These are phyloP conservation scores for Aphelocoma californica DNA, from an alignment of 2,797 vertebrate genomes.

Conservation along the genomic window DNA sequence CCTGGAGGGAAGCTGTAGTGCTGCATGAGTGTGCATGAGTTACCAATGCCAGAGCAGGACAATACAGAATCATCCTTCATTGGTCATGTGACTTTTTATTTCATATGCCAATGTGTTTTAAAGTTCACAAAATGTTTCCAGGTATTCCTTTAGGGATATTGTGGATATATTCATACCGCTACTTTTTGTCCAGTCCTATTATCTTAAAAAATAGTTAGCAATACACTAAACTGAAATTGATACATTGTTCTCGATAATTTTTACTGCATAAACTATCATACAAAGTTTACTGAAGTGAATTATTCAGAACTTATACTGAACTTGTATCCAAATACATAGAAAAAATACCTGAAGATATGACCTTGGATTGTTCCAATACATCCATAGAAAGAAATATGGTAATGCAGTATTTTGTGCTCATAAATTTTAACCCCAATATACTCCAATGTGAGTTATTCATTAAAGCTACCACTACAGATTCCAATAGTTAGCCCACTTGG, in stretches of 20 bases:
- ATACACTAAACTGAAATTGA: not conserved
- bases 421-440: not conserved
- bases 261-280: not conserved
- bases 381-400: not conserved
- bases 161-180: not conserved
- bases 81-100: not conserved
- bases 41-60: not conserved
- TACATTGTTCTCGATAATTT: not conserved
- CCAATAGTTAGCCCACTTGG: not conserved
- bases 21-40: rapidly evolving
- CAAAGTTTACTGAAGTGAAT: not conserved
- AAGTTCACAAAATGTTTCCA: not conserved
- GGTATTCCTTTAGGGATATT: not conserved
- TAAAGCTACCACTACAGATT: not conserved
- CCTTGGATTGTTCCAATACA: not conserved
- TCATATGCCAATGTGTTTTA: not conserved
- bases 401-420: not conserved
- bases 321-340: not conserved
- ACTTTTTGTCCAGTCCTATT: not conserved
- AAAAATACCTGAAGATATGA: not conserved
- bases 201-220: not conserved
- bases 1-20: not conserved
- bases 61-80: not conserved
- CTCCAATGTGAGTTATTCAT: not conserved
- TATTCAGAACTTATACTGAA: not conserved